These are phyloP conservation scores for Apis dorsata DNA, from an alignment of 1,140 invertebrate species.

Conservation along the genomic window DNA sequence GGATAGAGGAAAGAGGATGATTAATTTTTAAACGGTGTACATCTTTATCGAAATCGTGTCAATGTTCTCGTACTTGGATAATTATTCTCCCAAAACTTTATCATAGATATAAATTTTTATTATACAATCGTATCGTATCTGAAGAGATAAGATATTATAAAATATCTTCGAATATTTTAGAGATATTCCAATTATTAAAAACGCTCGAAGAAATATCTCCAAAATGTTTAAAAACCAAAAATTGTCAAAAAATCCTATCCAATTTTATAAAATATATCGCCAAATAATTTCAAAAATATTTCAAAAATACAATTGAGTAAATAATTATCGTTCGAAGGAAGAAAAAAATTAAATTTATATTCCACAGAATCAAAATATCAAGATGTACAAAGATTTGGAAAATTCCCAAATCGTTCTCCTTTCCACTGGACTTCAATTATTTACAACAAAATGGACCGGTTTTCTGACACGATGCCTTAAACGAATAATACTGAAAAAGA, in stretches of 20 bases:
- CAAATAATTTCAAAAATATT: too few relatives aligned
- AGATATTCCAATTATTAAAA: too few relatives aligned
- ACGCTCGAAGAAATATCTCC: too few relatives aligned
- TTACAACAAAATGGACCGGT: slow-evolving; percentile 26
- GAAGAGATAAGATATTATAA: too few relatives aligned
- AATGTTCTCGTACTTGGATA: neutral
- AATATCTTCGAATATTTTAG: too few relatives aligned
- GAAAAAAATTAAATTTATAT: too few relatives aligned
- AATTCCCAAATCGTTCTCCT: neutral
- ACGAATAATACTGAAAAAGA: neutral
- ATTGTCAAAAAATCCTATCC: too few relatives aligned
- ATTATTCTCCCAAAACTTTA: neutral
- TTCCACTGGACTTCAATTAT: neutral
- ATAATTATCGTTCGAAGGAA: too few relatives aligned
- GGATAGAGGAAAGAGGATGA: neutral
- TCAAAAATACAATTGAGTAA: too few relatives aligned
- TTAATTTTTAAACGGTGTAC: neutral
- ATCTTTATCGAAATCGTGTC: neutral
- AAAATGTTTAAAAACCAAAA: too few relatives aligned
- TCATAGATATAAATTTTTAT: neutral
- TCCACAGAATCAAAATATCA: too few relatives aligned
- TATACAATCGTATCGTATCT: neutral
- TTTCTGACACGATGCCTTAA: slow-evolving; percentile 4
- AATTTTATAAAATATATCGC: too few relatives aligned
- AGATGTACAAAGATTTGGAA: neutral